A percentile compares a stretch with the other conserved stretches of the same genome.
These are phyloP conservation scores for Epinephelus malabaricus DNA, from an alignment of 2,797 vertebrate genomes.

Conservation along the genomic window DNA sequence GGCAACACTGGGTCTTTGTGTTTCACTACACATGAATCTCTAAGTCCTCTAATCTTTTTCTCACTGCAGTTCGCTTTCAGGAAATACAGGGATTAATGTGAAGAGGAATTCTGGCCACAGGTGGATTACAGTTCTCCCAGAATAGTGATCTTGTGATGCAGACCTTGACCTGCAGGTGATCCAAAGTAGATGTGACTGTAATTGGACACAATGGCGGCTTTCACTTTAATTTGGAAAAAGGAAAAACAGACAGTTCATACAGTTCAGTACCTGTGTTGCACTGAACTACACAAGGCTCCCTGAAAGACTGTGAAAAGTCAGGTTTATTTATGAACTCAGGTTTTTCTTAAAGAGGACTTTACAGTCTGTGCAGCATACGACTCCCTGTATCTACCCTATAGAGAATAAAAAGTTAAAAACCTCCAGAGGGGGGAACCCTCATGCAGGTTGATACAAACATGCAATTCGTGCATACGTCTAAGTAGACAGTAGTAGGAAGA, in stretches of 20 bases:
- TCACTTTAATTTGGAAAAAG: slow-evolving; percentile 1
- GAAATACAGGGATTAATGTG: slow-evolving; percentile 70
- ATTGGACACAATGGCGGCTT: slow-evolving; percentile 47
- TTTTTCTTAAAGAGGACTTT: background rate
- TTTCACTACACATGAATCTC: slow-evolving; percentile 51
- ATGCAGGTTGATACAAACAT: background rate
- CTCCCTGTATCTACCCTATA: background rate
- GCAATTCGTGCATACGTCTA: background rate
- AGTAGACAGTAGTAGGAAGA: background rate
- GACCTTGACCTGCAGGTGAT: slow-evolving; percentile 50
- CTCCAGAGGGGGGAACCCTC: background rate
- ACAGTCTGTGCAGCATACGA: background rate
- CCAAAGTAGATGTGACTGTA: slow-evolving; percentile 56
- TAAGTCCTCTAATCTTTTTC: slow-evolving; percentile 55
- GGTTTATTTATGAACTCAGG: background rate
- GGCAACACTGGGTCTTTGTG: slow-evolving; percentile 53
- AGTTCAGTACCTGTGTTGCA: background rate
- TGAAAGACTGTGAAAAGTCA: background rate
- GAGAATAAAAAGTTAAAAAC: background rate
- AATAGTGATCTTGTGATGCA: slow-evolving; percentile 73
- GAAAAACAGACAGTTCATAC: background rate
- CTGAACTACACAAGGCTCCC: background rate
- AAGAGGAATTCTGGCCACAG: slow-evolving; percentile 57
- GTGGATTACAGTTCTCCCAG: slow-evolving; percentile 73
- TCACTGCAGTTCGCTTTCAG: slow-evolving; percentile 35